These are phyloP conservation scores for Pseudeuparius sepicola DNA, from an alignment of 2,888 invertebrate species.

Conservation along the genomic window DNA sequence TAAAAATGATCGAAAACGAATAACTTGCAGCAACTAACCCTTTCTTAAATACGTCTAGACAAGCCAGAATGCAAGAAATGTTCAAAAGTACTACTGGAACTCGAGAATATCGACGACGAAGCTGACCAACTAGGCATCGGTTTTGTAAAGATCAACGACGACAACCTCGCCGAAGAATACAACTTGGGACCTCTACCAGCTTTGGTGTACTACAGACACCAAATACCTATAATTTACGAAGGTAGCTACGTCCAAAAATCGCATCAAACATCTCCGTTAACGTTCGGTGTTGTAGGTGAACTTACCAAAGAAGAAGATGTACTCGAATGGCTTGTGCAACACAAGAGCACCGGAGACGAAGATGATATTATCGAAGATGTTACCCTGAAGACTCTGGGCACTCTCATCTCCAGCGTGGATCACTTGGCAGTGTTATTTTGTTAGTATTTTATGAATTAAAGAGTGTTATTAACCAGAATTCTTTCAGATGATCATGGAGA, in stretches of 20 bases:
- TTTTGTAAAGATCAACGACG: slow-evolving; percentile 90
- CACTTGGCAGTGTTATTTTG: slow-evolving; percentile 88
- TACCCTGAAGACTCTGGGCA: slow-evolving; percentile 78
- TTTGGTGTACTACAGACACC: slow-evolving; percentile 86
- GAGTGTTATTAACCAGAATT: too few relatives aligned
- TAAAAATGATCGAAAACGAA: too few relatives aligned
- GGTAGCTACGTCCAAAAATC: slow-evolving; percentile 47
- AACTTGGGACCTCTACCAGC: slow-evolving; percentile 80
- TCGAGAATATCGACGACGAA: slow-evolving; percentile 92
- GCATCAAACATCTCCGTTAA: neutral
- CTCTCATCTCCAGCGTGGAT: slow-evolving; percentile 81
- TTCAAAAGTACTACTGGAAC: slow-evolving; percentile 77
- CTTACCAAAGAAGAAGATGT: slow-evolving; percentile 85
- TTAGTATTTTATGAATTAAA: slow-evolving; percentile 45
- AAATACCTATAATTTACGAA: slow-evolving; percentile 91
- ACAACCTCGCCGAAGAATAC: slow-evolving; percentile 84
- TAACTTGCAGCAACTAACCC: slow-evolving; percentile 1
- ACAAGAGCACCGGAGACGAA: slow-evolving; percentile 88
- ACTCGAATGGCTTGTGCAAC: slow-evolving; percentile 85
- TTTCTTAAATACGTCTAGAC: slow-evolving; percentile 46
- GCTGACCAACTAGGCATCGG: slow-evolving; percentile 90
- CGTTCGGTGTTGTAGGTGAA: slow-evolving; percentile 53
- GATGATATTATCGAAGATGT: slow-evolving; percentile 92
- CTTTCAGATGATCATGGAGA: slow-evolving; percentile 77
- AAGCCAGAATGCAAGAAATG: slow-evolving; percentile 89